Percentiles rank a stretch among this genome's conserved stretches.
phyloP scores from a whole-genome alignment of 2,113 vertebrate genomes.

The Corynorhinus townsendii region DNA sequence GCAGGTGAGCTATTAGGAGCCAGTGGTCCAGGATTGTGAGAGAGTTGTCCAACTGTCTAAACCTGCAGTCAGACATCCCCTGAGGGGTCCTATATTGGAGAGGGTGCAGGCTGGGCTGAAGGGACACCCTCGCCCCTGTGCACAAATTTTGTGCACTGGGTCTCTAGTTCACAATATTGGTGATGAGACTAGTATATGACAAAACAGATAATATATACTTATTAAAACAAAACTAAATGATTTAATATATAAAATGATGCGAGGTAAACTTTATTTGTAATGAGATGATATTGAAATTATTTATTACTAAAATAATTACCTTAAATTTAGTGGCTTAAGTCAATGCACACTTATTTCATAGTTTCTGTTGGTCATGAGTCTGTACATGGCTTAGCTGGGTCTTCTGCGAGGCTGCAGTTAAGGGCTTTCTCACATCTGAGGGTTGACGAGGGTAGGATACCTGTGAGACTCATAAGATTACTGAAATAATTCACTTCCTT shows the following conservation, averaged over 20 bases:
- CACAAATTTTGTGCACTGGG: too few species aligned
- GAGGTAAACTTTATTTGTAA: neutral
- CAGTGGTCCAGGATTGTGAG: too few species aligned
- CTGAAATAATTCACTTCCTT: neutral
- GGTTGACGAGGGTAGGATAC: fast-evolving
- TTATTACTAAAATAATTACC: neutral
- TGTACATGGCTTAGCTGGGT: neutral
- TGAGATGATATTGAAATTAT: neutral
- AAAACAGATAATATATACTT: neutral
- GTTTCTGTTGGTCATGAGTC: neutral
- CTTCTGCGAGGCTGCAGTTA: neutral
- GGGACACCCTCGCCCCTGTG: too few species aligned
- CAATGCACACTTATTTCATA: neutral
- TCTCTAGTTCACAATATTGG: neutral
- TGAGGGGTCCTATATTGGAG: too few species aligned
- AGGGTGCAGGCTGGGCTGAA: too few species aligned
- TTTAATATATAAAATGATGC: neutral
- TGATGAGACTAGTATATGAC: neutral
- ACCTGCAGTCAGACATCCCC: too few species aligned
- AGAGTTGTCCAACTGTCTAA: too few species aligned
- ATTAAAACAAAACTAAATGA: neutral
- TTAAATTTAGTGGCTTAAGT: neutral
- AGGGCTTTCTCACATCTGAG: neutral
- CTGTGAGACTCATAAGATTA: neutral
- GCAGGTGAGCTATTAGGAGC: too few species aligned